Evolutionary conservation across 2,797 vertebrate species (phyloP), one percentile per base, ranked within the genome.

Genomic region (Onychomys leucogaster): DNA sequence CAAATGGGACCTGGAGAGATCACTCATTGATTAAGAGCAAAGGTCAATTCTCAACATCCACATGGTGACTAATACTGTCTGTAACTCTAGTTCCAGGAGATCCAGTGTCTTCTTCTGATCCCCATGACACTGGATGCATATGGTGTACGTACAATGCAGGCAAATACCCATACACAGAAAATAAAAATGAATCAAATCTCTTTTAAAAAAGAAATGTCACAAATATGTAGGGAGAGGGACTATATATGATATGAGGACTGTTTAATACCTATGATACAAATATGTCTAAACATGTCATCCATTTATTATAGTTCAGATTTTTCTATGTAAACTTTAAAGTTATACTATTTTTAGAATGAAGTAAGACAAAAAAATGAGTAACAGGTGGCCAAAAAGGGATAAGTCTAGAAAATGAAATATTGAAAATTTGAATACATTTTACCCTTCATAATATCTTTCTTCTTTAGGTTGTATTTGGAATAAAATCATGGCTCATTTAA

Each of bases 291-390:
- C 63, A 19, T 37, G 41, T 92, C 57, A 65, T 90, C 19, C 8
- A 65, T 84, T 96, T 81, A 52, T 43, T 81, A 52, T 57, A 25
- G 21, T 17, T 88, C 11, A 84, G 10, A 8, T 82, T 82, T 95
- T 90, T n/a, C 52, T 96, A 41, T 81, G 23, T 91, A 81, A 94
- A 88, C 29, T 76, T 95, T 57, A 4, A 83, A 73, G 13, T 90
- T 59, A 57, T 81, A 34, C 29, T 95, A 29, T 83, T 95, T 59
- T 91, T 78, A 91, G 41, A 84, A 11, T 80, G 27, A 92, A 94
- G 61, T 49, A 81, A 91, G 52, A 83, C 13, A 90, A 92, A 90
- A 90, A 96, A 94, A 76, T 90, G 57, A 95, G 65, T 34, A 65
- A 84, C 3, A 12, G 73, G 32, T 90, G 41, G 27, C 57, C 61